Evolutionary conservation across 2,113 vertebrate species (phyloP), one percentile per base, ranked within the genome.

Genomic region (Melanotaenia duboulayi): DNA sequence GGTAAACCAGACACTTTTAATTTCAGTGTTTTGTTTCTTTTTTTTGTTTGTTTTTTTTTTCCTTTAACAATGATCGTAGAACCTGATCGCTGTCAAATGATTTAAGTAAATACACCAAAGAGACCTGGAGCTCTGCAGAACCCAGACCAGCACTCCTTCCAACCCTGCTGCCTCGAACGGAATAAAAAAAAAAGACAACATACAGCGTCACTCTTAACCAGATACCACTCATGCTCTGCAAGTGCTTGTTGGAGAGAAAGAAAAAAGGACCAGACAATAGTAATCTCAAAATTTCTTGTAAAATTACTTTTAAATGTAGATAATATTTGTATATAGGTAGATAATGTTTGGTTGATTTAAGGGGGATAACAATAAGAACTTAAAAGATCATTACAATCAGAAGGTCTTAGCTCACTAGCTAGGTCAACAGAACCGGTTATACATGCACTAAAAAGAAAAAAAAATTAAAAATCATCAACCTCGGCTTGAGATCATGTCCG

Each of bases 331-430:
- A 90, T 81, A 90, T 86, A 91, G 82, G 89, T 86, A 87, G 80
- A 91, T 90, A 86, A 84, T 68, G 85, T 90, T 89, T 88, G 87
- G 88, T 85, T 91, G 88, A 89, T 93, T 89, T 76, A 39, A 70
- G 79, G 83, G 82, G 80, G 63, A 76, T 66, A 81, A 82, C 69
- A 65, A 49, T 71, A 87, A 76, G 62, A 89, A 88, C 71, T 50
- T 82, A 84, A 91, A 48, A 87, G 42, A 72, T 86, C 76, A 81
- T 83, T 92, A 91, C 89, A 93, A 92, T 91, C 91, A 93, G 85
- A 90, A 92, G 90, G 90, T 91, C 90, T 92, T 76, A 82, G 89
- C 91, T 91, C 90, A 90, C 86, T 84, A 91, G 86, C 87, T 78
- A 89, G 83, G 87, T 87, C 85, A 85, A 82, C 84, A 82, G 87